Evolutionary conservation across 1,140 invertebrate species (phyloP), one percentile per base, ranked within the genome.

Genomic region (Proctacanthus coquilletti): DNA sequence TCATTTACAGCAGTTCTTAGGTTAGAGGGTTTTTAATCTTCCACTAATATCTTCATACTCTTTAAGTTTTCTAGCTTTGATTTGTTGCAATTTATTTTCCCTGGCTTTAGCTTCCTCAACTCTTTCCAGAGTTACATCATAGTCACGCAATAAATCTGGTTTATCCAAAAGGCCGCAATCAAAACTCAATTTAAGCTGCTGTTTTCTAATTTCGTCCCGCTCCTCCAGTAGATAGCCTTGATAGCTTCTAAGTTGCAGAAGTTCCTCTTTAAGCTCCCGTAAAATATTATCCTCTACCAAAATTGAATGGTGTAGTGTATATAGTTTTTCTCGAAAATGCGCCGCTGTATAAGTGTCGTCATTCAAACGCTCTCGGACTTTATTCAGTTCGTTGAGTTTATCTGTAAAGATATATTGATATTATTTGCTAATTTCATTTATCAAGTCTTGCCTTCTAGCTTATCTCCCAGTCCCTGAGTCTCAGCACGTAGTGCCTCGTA

Each of bases 111-210:
- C 23, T 13, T 34, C 13, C 20, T 23, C 25, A 6, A 45, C 4
- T 20, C 18, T 14, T 0, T 39, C 14, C 4, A 46, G 17, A 0
- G 56, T 59, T 0, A 18, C 4, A 36, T 59, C 56, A 25, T 42
- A 59, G 21, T 59, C 56, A 8, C 36, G 31, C 46, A 59, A 45
- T 10, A 59, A 39, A 0, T 41, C 21, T 0, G 53, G 56, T 41
- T 52, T 52, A 3, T 47, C 30, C 2, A 58, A 34, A 5, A 59
- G 46, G 6, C 56, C 56, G 10, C 52, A 46, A 17, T 48, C 38
- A 5, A 20, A 41, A 47, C 40, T 21, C 40, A 39, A 21, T 13
- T 44, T 35, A 5, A 21, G 20, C 10, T 39, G 37, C 18, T 42
- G 21, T 5, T 18, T 21, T 9, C 21, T 14, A 4, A 46, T 18